Percentiles rank a stretch among this genome's conserved stretches.
Evolutionary conservation across 1,140 invertebrate species (phyloP).

Genomic region (Panagrolaimus sp.): DNA sequence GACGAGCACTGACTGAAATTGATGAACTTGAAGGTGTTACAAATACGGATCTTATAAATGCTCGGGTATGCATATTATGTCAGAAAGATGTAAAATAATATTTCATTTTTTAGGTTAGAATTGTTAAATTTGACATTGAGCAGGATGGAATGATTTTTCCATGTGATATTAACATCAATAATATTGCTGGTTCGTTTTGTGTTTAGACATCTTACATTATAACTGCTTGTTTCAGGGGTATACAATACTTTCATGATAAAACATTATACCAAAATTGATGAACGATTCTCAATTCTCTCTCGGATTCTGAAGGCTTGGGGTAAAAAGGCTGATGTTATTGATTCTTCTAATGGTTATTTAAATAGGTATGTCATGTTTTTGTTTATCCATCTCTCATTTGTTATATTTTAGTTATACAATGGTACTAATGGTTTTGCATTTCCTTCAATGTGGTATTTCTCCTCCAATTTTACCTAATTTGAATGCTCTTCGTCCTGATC

Average conservation of each 20-base stretch:
- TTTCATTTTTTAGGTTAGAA: neutral
- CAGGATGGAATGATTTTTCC: neutral
- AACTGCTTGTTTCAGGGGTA: neutral
- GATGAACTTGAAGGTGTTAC: neutral
- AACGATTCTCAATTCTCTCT: conserved; percentile 24
- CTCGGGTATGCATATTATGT: neutral
- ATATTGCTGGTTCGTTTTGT: neutral
- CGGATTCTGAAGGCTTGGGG: conserved; percentile 36
- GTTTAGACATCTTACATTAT: neutral
- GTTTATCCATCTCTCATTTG: neutral
- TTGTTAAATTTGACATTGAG: neutral
- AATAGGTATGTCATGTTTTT: conserved; percentile 20
- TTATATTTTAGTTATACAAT: conserved; percentile 63
- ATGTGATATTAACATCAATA: conserved; percentile 11
- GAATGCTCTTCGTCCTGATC: conserved; percentile 32
- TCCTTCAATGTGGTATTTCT: conserved; percentile 75
- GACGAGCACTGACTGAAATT: neutral
- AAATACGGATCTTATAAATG: neutral
- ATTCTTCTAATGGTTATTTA: conserved; percentile 16
- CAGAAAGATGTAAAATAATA: no score
- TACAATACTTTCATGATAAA: neutral
- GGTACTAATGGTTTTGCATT: conserved; percentile 89
- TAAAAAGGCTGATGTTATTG: conserved; percentile 19
- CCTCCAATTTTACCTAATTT: conserved; percentile 57
- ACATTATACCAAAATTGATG: conserved; percentile 19